Percentiles rank a stretch among this genome's conserved stretches.
Evolutionary conservation across 2,888 invertebrate species (phyloP).

Genomic region (Gryllus longicercus): DNA sequence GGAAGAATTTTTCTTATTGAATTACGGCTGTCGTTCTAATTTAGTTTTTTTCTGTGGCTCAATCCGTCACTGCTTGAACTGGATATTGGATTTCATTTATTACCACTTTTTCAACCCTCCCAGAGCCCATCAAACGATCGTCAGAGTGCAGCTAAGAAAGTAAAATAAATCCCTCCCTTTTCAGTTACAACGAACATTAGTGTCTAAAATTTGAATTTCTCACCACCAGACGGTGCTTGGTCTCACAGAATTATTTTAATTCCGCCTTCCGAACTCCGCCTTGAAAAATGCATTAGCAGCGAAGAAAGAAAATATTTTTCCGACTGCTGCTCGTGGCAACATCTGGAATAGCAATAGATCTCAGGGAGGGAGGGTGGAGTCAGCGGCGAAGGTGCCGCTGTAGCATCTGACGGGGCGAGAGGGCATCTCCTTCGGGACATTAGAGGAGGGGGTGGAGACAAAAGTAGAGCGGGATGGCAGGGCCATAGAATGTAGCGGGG

Average conservation of each 20-base stretch:
- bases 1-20: not conserved
- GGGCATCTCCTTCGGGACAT: not conserved
- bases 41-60: not conserved
- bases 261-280: not conserved
- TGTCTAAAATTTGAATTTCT: not conserved
- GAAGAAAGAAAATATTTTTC: conserved; percentile 4
- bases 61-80: not conserved
- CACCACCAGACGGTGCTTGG: not conserved
- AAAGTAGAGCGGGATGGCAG: not conserved
- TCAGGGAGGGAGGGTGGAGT: not conserved
- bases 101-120: not conserved
- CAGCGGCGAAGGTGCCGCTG: not conserved
- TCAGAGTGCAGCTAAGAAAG: not conserved
- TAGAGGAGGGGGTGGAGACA: not conserved
- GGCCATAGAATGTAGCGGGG: not conserved
- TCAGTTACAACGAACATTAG: not conserved
- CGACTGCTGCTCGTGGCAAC: not conserved
- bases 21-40: not conserved
- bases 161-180: conserved; percentile 4
- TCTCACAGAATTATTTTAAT: not conserved
- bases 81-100: not conserved
- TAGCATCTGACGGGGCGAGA: not conserved
- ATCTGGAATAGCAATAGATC: not conserved
- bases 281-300: not conserved
- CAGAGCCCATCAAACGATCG: not conserved